Evolutionary conservation across 1,140 invertebrate genomes (phyloP), one percentile per base, ranked within the genome.

Genomic region (Papilio helenus): DNA sequence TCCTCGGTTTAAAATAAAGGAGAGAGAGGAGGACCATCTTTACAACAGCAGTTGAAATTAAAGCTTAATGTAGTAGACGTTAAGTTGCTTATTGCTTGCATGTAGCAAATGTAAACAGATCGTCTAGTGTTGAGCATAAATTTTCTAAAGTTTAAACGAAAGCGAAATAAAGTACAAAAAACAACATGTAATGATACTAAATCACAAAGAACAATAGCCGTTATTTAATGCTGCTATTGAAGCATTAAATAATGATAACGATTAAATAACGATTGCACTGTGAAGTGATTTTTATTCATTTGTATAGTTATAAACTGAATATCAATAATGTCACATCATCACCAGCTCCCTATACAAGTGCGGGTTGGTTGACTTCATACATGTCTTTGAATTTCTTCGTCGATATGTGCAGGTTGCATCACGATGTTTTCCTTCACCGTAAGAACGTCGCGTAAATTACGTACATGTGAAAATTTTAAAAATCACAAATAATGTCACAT

Each of bases 1-100:
- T 88, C 83, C 83, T 20, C 86, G 86, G 77, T 83, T 86, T 81
- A 85, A 87, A 85, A 86, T 81, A 88, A 87, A 88, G 84, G 81
- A 84, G 79, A 85, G 85, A 85, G 85, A 80, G 46, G 82, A 77
- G 80, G 80, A 79, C 82, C 81, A 80, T 72, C 79, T 72, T 7
- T 44, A 72, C 0, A 44, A 1, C 29, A 42, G 1, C 44, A 16
- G n/a, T 34, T 49, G 3, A 76, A 71, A 44, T 76, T 71, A 51
- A 44, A 61, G 46, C 12, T 72, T 80, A 55, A 18, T 61, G 2
- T 18, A 26, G 20, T 29, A 42, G 65, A 39, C 68, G 58, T 81
- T 84, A 80, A 82, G 83, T 77, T 72, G 72, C 72, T 71, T 82
- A 72, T 85, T 74, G 73, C 76, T 74, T 81, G 82, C 77, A 72